Evolutionary conservation across 1,140 invertebrate genomes (phyloP).

Genomic region (Heliconius himera): DNA sequence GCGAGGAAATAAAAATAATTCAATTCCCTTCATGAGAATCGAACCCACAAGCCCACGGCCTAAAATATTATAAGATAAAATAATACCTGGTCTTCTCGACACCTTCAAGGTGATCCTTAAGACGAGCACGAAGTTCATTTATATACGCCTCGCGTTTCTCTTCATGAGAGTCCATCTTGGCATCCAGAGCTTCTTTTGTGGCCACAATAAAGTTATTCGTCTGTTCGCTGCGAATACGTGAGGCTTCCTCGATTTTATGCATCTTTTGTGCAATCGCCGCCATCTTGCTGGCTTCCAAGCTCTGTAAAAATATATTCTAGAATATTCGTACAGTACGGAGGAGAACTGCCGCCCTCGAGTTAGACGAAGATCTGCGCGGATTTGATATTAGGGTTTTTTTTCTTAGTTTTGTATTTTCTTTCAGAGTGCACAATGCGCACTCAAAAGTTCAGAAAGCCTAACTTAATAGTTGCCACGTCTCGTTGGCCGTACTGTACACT

Average conservation of each 20-base stretch:
- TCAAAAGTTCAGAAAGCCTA: too few species aligned
- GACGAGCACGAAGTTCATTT: slow-evolving; percentile 91
- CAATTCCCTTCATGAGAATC: too few species aligned
- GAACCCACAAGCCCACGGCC: background rate
- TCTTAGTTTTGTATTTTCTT: too few species aligned
- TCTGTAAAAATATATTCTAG: slow-evolving; percentile 80
- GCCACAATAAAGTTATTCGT: slow-evolving; percentile 90
- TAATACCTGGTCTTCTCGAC: slow-evolving; percentile 89
- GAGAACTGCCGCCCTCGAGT: too few species aligned
- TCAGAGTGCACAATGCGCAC: too few species aligned
- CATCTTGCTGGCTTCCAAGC: slow-evolving; percentile 92
- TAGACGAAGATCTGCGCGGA: too few species aligned
- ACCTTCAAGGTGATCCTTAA: slow-evolving; percentile 91
- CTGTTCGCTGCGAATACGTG: slow-evolving; percentile 93
- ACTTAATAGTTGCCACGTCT: too few species aligned
- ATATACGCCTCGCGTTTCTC: slow-evolving; percentile 95
- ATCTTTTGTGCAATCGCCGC: slow-evolving; percentile 90
- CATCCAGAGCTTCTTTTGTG: slow-evolving; percentile 92
- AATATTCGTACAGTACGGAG: slow-evolving; percentile 30
- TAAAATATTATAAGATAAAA: background rate
- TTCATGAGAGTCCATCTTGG: slow-evolving; percentile 93
- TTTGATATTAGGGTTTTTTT: too few species aligned
- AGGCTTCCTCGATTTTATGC: slow-evolving; percentile 93
- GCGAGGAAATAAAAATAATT: too few species aligned
- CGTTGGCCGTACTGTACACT: too few species aligned